Conservation (phyloP, 2,113 vertebrate species). For the Rhineura floridana region DNA sequence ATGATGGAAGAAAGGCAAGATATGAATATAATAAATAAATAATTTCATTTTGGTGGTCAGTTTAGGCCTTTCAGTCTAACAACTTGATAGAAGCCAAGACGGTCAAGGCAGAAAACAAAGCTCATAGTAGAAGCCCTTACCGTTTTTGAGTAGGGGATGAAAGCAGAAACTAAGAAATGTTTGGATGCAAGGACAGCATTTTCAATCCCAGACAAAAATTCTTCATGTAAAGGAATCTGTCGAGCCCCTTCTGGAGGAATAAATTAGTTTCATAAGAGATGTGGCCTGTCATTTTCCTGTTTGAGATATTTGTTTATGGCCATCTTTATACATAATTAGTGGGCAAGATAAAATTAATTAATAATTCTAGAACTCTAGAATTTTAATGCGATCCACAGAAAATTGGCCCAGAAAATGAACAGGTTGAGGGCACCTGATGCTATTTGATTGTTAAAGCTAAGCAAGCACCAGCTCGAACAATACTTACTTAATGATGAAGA, state of each 20-base stretch:
- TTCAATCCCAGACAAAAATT: slow-evolving; percentile 76
- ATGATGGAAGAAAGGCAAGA: too few relatives aligned
- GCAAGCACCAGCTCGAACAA: not conserved
- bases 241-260: slow-evolving; percentile 31
- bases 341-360: not conserved
- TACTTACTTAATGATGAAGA: slow-evolving; percentile 63
- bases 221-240: slow-evolving; percentile 73
- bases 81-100: not conserved
- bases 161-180: slow-evolving; percentile 73
- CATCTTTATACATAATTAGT: not conserved
- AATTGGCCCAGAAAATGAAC: not conserved
- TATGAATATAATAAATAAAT: too few relatives aligned
- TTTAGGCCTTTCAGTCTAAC: not conserved
- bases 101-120: not conserved
- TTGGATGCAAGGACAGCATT: slow-evolving; percentile 69
- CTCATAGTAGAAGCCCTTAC: slow-evolving; percentile 50
- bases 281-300: not conserved
- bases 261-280: not conserved
- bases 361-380: not conserved
- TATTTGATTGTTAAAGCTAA: not conserved
- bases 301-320: not conserved
- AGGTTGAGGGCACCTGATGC: not conserved
- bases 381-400: not conserved
- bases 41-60: not conserved
- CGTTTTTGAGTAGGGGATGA: slow-evolving; percentile 74